Percentiles rank a stretch among this genome's conserved stretches.
Evolutionary conservation across 53 echinoderm and acorn worm genomes (phyloP).

Genomic region (Mesocentrotus franciscanus): DNA sequence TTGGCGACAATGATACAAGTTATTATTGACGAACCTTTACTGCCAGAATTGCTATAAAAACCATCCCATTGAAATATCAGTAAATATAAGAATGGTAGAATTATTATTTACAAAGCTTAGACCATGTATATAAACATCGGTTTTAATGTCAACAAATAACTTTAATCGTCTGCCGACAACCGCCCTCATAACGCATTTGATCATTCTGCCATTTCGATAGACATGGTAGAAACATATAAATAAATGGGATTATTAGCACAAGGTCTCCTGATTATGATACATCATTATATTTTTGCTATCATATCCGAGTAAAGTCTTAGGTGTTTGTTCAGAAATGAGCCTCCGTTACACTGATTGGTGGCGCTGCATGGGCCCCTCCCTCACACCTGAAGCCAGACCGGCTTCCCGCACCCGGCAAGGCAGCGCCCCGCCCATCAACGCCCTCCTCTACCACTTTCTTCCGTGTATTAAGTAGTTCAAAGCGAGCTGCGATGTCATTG

Average conservation of each 20-base stretch:
- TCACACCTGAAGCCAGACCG: not conserved
- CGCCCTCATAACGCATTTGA: not conserved
- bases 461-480: slow-evolving; percentile 74
- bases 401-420: slow-evolving; percentile 61
- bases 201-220: not conserved
- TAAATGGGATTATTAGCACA: not conserved
- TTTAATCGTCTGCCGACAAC: not conserved
- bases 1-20: not conserved
- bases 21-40: not conserved
- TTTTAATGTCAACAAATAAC: not conserved
- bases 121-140: not conserved
- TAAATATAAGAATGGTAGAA: not conserved
- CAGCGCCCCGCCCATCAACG: slow-evolving; percentile 34
- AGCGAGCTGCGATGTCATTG: slow-evolving; percentile 73
- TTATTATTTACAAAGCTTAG: not conserved
- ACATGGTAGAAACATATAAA: not conserved
- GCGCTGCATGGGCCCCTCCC: slow-evolving; percentile 26
- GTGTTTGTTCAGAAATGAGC: slow-evolving; percentile 19
- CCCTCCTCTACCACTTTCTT: slow-evolving; percentile 73
- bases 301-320: not conserved
- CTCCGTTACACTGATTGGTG: slow-evolving; percentile 56
- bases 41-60: not conserved
- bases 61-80: not conserved
- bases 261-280: not conserved
- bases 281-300: not conserved